Evolutionary conservation across 2,797 vertebrate genomes (phyloP).

Genomic region (Channa striata): DNA sequence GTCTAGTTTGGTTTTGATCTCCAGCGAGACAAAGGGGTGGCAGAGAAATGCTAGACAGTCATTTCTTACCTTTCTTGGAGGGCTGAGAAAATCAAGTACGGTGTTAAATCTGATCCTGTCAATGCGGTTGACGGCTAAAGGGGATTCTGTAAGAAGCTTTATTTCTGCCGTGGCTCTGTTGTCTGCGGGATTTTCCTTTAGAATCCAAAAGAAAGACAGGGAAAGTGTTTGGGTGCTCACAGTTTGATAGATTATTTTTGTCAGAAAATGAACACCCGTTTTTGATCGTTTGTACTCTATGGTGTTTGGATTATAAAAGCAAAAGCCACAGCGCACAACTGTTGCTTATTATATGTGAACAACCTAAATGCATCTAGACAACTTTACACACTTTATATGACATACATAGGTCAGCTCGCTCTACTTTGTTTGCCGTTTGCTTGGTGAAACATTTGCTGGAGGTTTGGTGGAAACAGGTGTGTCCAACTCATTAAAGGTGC

Average conservation of each 20-base stretch:
- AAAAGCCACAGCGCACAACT: conserved; percentile 33
- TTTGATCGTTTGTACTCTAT: conserved; percentile 57
- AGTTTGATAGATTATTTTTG: conserved; percentile 40
- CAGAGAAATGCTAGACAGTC: conserved; percentile 56
- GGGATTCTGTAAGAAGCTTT: conserved; percentile 74
- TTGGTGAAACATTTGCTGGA: conserved; percentile 49
- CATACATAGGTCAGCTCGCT: conserved; percentile 35
- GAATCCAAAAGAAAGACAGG: conserved; percentile 56
- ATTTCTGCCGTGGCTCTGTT: conserved; percentile 67
- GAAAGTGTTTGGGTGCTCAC: conserved; percentile 43
- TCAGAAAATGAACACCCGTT: conserved; percentile 36
- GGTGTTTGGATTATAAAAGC: conserved; percentile 50
- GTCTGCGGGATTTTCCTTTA: conserved; percentile 63
- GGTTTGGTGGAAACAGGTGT: conserved; percentile 32
- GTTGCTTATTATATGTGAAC: conserved; percentile 33
- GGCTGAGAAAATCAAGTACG: conserved; percentile 69
- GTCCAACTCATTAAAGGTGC: conserved; percentile 54
- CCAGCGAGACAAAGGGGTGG: conserved; percentile 59
- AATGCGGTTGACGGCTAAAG: conserved; percentile 67
- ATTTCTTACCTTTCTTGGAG: conserved; percentile 62
- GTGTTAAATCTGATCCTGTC: conserved; percentile 77
- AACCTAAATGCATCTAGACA: conserved; percentile 5
- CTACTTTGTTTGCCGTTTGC: conserved; percentile 69
- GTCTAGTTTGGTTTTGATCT: conserved; percentile 70
- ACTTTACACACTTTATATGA: conserved; percentile 2